Conservation (phyloP, 2,888 invertebrate genomes). For the Mesorhabditis belari region DNA sequence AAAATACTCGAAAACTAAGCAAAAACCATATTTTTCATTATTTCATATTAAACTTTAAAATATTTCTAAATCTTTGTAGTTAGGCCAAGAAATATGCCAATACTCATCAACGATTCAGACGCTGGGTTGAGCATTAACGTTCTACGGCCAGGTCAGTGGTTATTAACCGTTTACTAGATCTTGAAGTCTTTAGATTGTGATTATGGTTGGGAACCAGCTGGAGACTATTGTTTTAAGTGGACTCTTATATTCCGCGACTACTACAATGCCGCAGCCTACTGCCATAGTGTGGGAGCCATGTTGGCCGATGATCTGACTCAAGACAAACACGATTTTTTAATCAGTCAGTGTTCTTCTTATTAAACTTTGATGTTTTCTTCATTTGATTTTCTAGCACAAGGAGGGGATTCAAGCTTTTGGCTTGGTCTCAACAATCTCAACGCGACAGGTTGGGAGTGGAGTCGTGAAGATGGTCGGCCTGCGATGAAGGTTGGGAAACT, state of each 20-base stretch:
- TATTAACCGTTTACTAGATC: no score
- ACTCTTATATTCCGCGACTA: slow-evolving; percentile 3
- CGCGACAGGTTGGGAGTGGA: slow-evolving; percentile 19
- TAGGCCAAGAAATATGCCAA: no score
- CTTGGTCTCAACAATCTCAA: slow-evolving; percentile 18
- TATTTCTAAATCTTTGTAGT: no score
- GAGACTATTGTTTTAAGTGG: slow-evolving; percentile 27
- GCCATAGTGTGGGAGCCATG: slow-evolving; percentile 26
- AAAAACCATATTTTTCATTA: no score
- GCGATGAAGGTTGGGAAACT: background rate
- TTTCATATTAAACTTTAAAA: no score
- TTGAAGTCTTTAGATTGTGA: slow-evolving; percentile 33
- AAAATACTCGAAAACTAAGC: no score
- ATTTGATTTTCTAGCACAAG: background rate
- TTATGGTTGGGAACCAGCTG: slow-evolving; percentile 21
- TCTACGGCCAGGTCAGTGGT: background rate
- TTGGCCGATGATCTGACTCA: slow-evolving; percentile 29
- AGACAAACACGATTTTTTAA: slow-evolving; percentile 21
- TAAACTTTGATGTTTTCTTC: background rate
- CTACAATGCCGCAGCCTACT: slow-evolving; percentile 22
- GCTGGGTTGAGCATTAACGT: background rate
- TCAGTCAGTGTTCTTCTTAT: background rate
- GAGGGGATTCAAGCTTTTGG: slow-evolving; percentile 20
- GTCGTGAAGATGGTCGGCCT: slow-evolving; percentile 11
- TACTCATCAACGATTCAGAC: background rate